These are phyloP conservation scores for Doris montereyensis DNA, from an alignment of 2,888 invertebrate species.

Conservation along the genomic window DNA sequence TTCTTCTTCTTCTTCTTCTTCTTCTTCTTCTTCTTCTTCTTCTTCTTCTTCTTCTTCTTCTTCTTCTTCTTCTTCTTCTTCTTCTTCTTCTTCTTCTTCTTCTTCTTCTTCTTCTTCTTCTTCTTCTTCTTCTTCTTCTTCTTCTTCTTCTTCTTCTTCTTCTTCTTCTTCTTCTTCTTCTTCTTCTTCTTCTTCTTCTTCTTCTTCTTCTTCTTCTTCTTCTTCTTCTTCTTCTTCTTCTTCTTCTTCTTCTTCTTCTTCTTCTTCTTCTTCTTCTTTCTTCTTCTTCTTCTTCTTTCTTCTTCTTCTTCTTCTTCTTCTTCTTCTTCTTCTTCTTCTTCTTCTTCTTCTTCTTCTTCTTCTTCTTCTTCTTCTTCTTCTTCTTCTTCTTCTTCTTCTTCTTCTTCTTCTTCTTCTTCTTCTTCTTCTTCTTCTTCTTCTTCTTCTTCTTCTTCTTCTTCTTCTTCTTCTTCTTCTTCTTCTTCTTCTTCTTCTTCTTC, in stretches of 20 bases:
- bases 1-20: background rate
- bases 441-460: background rate
- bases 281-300: background rate
- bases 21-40: background rate
- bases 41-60: background rate
- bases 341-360: background rate
- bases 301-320: background rate
- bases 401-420: too few species aligned
- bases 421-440: too few species aligned
- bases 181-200: background rate
- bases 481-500: too few species aligned
- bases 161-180: background rate
- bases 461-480: background rate
- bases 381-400: too few species aligned
- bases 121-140: background rate
- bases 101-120: background rate
- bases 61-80: background rate
- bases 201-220: background rate
- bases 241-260: background rate
- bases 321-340: constrained; percentile 1
- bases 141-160: background rate
- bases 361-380: background rate
- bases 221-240: background rate
- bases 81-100: background rate
- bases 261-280: background rate